Evolutionary conservation across 2,113 vertebrate species (phyloP).

Genomic region (Ceyx melanurus): DNA sequence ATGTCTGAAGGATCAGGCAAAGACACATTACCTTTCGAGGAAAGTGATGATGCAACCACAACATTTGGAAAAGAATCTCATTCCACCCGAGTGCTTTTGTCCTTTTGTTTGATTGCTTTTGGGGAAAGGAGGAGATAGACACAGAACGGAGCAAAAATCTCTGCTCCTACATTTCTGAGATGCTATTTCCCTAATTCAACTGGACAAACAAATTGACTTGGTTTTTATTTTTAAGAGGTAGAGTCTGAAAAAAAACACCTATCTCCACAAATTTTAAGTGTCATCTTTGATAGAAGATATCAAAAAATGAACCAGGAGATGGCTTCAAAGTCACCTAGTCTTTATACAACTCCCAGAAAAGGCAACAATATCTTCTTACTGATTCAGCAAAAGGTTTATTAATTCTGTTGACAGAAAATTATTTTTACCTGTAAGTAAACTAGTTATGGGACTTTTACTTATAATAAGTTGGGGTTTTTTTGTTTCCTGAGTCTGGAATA

Average conservation of each 20-base stretch:
- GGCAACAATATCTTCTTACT: not conserved
- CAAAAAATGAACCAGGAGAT: not conserved
- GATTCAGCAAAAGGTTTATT: not conserved
- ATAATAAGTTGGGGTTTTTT: too few relatives aligned
- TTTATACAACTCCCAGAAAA: not conserved
- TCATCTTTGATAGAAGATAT: not conserved
- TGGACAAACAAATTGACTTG: not conserved
- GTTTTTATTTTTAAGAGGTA: not conserved
- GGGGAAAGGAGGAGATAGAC: not conserved
- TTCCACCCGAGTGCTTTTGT: not conserved
- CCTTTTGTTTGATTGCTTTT: not conserved
- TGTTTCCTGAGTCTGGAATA: not conserved
- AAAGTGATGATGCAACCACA: not conserved
- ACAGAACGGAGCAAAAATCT: not conserved
- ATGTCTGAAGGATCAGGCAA: not conserved
- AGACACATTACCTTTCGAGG: not conserved
- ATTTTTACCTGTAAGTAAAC: not conserved
- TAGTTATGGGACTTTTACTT: not conserved
- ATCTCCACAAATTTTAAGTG: not conserved
- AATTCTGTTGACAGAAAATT: not conserved
- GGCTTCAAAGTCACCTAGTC: not conserved
- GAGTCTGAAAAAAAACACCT: not conserved
- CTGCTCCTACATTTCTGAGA: not conserved
- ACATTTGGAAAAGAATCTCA: not conserved
- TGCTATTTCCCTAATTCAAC: not conserved